These are phyloP conservation scores for human (Homo sapiens) DNA, from an alignment of 2,113 vertebrate genomes.

Conservation along the genomic window GRCh38 chr7:28595001-28595500, in stretches of 20 bases:
- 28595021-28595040: background rate
- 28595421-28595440: background rate
- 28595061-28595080: background rate
- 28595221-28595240: background rate
- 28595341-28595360: background rate
- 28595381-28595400: background rate
- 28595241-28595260: background rate
- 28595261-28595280: background rate
- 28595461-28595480: background rate
- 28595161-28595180: background rate
- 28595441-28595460: background rate
- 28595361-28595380: background rate
- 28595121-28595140: background rate
- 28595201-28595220: background rate
- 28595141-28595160: background rate
- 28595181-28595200: background rate
- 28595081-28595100: background rate
- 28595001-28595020: background rate
- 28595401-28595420: background rate
- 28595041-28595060: rapidly evolving
- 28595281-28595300: background rate
- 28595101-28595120: background rate
- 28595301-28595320: background rate
- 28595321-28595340: background rate
- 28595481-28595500: slow-evolving; percentile 2